Percentiles rank a stretch among this genome's conserved stretches.
These are phyloP conservation scores for Spatulosminthurus flaviceps DNA, from an alignment of 2,888 invertebrate genomes.

Conservation along the genomic window DNA sequence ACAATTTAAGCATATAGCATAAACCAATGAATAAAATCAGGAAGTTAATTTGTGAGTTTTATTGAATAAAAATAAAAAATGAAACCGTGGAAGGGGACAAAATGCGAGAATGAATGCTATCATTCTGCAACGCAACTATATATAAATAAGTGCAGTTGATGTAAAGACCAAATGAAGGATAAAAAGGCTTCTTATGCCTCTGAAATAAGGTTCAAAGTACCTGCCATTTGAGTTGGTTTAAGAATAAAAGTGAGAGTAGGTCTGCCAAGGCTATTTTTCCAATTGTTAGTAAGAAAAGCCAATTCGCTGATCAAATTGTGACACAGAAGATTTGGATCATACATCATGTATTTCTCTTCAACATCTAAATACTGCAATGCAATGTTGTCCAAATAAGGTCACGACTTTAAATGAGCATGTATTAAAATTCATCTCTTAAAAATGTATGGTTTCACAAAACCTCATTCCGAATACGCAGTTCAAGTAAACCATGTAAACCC, in stretches of 20 bases:
- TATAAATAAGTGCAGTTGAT: too few relatives aligned
- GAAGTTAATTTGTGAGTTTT: too few relatives aligned
- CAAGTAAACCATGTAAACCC: background rate
- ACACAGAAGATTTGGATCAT: constrained; percentile 66
- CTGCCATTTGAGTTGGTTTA: constrained; percentile 58
- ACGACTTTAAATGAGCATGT: background rate
- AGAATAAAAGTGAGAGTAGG: constrained; percentile 64
- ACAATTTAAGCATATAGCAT: too few relatives aligned
- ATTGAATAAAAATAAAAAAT: too few relatives aligned
- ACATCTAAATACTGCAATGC: constrained; percentile 67
- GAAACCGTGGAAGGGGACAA: too few relatives aligned
- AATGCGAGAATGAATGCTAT: too few relatives aligned
- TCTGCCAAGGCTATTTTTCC: constrained; percentile 66
- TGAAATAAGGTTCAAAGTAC: constrained; percentile 51
- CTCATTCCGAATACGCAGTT: background rate
- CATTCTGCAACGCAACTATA: too few relatives aligned
- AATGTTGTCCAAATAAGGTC: constrained; percentile 27
- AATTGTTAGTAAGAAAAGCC: constrained; percentile 66
- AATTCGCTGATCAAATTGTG: constrained; percentile 66
- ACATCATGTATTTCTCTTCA: constrained; percentile 66
- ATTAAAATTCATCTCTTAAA: background rate
- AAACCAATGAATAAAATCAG: too few relatives aligned
- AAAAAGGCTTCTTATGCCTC: background rate
- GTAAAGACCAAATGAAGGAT: background rate
- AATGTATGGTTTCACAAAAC: background rate